phyloP scores from a whole-genome alignment of 1,140 invertebrate species.

The Lysiphlebus fabarum region DNA sequence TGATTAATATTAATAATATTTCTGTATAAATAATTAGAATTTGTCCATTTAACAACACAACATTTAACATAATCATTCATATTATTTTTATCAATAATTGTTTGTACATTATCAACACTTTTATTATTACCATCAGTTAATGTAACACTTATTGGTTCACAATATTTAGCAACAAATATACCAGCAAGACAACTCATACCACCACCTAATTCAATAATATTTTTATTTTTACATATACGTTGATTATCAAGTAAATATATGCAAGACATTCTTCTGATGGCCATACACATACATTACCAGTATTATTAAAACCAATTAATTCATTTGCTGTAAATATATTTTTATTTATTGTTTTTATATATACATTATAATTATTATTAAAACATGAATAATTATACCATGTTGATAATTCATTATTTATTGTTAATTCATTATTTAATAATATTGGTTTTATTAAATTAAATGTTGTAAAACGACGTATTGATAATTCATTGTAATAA shows the following conservation, averaged over 20 bases:
- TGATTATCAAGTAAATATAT: constrained; percentile 68
- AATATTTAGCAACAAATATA: constrained; percentile 69
- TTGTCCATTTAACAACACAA: constrained; percentile 53
- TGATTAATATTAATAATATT: constrained; percentile 35
- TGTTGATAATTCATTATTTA: constrained; percentile 33
- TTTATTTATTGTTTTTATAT: constrained; percentile 61
- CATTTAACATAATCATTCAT: constrained; percentile 52
- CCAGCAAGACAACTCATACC: constrained; percentile 84
- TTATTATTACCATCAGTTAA: constrained; percentile 78
- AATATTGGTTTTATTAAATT: constrained; percentile 52
- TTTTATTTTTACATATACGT: constrained; percentile 63
- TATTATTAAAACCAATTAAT: constrained; percentile 84
- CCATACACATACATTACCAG: constrained; percentile 89
- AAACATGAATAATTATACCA: constrained; percentile 57
- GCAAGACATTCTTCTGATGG: constrained; percentile 83
- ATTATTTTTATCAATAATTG: constrained; percentile 63
- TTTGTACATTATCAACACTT: constrained; percentile 71
- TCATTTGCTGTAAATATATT: constrained; percentile 64
- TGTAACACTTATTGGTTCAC: constrained; percentile 58
- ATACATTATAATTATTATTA: constrained; percentile 50
- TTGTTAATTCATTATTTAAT: constrained; percentile 25
- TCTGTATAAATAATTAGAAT: constrained; percentile 39
- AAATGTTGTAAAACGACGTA: constrained; percentile 60
- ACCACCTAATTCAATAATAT: constrained; percentile 76
- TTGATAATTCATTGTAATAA: constrained; percentile 55